Conservation (phyloP, 2,113 vertebrate species). For the Catharus minimus region DNA sequence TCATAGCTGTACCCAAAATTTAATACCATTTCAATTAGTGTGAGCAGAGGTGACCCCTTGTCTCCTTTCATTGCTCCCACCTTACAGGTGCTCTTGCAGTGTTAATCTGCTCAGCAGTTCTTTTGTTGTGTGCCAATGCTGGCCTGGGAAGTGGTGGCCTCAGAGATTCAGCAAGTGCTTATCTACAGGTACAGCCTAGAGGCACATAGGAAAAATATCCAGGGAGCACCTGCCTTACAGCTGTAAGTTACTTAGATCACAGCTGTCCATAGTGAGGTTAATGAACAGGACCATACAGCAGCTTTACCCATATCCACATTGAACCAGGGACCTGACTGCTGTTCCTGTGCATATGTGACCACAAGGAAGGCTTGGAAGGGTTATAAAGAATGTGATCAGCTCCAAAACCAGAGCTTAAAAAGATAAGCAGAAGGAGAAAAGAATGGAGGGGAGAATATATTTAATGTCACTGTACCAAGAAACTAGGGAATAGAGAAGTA, state of each 20-base stretch:
- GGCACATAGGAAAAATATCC: neutral
- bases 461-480: neutral
- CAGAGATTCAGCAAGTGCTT: neutral
- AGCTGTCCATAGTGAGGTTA: neutral
- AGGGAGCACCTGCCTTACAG: neutral
- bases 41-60: neutral
- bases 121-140: neutral
- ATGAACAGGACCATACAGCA: neutral
- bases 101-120: neutral
- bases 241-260: neutral
- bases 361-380: neutral
- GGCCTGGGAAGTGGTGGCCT: neutral
- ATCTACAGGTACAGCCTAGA: neutral
- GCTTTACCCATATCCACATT: neutral
- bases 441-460: neutral
- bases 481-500: neutral
- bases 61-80: neutral
- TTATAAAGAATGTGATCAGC: neutral
- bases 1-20: neutral
- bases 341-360: neutral
- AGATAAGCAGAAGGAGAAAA: neutral
- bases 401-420: neutral
- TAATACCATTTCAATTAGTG: fast-evolving
- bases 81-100: neutral
- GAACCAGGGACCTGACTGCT: neutral